Evolutionary conservation across 2,888 invertebrate genomes (phyloP), one percentile per base, ranked within the genome.

Genomic region (Agapostemon virescens): DNA sequence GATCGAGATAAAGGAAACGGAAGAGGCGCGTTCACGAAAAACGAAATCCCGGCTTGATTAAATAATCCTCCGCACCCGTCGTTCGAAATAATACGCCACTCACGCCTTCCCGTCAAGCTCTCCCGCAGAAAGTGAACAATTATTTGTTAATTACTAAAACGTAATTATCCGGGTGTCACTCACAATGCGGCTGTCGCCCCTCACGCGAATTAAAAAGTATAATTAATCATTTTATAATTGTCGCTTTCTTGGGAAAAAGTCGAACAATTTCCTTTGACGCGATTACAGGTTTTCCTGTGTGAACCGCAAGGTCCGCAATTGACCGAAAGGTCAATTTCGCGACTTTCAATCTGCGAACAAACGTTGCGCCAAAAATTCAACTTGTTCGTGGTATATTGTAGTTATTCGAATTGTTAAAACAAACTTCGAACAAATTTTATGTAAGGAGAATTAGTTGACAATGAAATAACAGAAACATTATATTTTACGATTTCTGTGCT

Each of bases 211-310:
- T 33, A 33, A 33, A n/a, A n/a, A 36, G 63, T 63, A 33, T 42
- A 26, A 64, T 67, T 67, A 40, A 67, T 23, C 40, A 20, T 40
- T 26, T 40, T 42, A 67, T 45, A 68, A 49, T 49, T 68, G 68
- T 13, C 33, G 26, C 38, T 42, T 42, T 71, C 61, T 40, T 40
- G 20, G 40, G 45, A 36, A 61, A 63, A 26, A 71, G 67, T 42
- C 79, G 52, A 71, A 79, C 79, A 40, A 45, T 78, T 78, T 79
- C 79, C 79, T 78, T 49, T 52, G 71, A 49, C 49, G 78, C n/a
- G 42, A 42, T 55, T 64, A 26, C 17, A 15, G 40, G 45, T 30
- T 64, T 49, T 49, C 67, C 15, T 13, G 9, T 45, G 30, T 23
- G 23, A 63, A 36, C 23, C 40, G 42, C 40, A 71, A n/a, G n/a